These are phyloP conservation scores for Numenius phaeopus DNA, from an alignment of 2,797 vertebrate species.

Conservation along the genomic window DNA sequence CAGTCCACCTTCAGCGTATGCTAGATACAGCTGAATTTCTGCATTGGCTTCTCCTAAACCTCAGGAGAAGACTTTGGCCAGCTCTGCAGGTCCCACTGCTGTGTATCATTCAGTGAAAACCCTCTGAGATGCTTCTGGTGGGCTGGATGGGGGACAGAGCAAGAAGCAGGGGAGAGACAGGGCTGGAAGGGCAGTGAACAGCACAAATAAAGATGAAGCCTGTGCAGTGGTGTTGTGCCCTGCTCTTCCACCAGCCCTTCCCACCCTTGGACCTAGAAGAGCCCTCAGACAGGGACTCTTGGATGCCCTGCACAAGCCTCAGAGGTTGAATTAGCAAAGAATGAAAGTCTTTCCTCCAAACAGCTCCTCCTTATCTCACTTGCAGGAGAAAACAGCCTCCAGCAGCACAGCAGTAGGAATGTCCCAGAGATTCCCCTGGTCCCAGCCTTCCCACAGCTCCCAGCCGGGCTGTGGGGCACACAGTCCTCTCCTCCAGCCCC, in stretches of 20 bases:
- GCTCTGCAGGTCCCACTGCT: neutral
- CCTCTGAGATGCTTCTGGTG: neutral
- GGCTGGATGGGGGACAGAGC: neutral
- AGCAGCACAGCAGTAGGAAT: fast-evolving
- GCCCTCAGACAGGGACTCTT: neutral
- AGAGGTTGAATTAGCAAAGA: neutral
- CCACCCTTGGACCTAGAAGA: neutral
- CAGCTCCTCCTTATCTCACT: neutral
- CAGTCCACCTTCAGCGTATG: neutral
- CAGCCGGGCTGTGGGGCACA: neutral
- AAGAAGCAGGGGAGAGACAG: neutral
- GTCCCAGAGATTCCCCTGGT: neutral
- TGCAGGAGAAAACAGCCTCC: neutral
- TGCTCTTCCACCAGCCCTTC: neutral
- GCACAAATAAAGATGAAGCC: neutral
- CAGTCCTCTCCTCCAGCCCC: neutral
- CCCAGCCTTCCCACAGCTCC: neutral
- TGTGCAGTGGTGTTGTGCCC: neutral
- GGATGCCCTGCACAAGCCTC: neutral
- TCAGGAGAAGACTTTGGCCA: neutral
- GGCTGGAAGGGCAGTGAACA: neutral
- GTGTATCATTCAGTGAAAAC: neutral
- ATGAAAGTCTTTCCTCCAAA: neutral
- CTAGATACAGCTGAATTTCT: neutral
- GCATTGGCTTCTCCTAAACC: neutral